Evolutionary conservation across 2,797 vertebrate genomes (phyloP), one percentile per base, ranked within the genome.

Genomic region (Onychomys arenicola): DNA sequence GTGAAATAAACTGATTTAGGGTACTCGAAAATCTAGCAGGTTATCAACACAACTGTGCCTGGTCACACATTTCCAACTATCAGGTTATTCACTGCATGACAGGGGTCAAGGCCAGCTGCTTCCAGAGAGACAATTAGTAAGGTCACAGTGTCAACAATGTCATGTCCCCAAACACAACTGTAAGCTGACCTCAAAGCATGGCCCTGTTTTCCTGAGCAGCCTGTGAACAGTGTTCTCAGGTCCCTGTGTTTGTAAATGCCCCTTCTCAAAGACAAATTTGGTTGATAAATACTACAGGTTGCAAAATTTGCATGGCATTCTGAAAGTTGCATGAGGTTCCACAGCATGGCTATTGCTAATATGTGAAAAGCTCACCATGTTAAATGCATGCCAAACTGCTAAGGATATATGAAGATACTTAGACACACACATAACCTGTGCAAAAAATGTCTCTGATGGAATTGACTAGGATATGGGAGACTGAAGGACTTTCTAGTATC

Each of bases 51-150:
- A 96, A 25, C 46, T 80, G 69, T 96, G 94, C 80, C 19, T 21
- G 40, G 61, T 88, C 65, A 90, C n/a, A 82, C 61, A 71, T 91
- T 94, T 69, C 19, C 57, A 92, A 82, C 61, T 89, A 92, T 88
- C 76, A 96, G 57, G 49, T 95, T 96, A 96, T 73, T 87, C 94
- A 69, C n/a, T 80, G 75, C 77, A 49, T 86, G 87, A 34, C 87
- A 94, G 52, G 21, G 23, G 16, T 92, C 84, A 93, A 63, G 71
- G 77, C 61, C 65, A 87, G 16, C 37, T 93, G 43, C 25, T 93
- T 6, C 29, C 94, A 83, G 65, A 76, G 29, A 95, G 88, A 95
- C 55, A 92, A 73, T 77, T 96, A 94, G 55, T 61, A 91, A 52
- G 78, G 75, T 61, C 69, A 89, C 65, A 40, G 43, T 96, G 65